A percentile compares a stretch with the other conserved stretches of the same genome.
Evolutionary conservation across 2,113 vertebrate species (phyloP).

Genomic region (Ascaphus truei): DNA sequence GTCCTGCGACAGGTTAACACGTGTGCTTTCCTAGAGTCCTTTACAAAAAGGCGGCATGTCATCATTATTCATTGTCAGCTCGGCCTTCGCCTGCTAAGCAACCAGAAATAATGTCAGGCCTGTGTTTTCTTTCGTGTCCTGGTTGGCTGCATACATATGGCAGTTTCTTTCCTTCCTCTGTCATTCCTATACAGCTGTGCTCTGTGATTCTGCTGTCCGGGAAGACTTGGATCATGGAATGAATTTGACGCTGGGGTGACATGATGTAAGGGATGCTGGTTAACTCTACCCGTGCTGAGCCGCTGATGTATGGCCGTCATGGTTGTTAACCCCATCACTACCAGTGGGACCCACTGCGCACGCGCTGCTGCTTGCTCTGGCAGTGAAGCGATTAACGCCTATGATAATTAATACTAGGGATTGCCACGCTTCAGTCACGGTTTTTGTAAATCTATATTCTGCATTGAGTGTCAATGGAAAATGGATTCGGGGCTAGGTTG

Average conservation of each 20-base stretch:
- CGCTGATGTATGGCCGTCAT: too few species aligned
- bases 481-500: too few species aligned
- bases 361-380: neutral
- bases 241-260: neutral
- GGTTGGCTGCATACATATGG: slow-evolving; percentile 34
- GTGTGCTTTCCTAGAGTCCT: slow-evolving; percentile 6
- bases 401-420: too few species aligned
- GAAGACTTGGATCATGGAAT: neutral
- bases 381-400: too few species aligned
- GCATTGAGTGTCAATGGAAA: too few species aligned
- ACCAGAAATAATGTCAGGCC: slow-evolving; percentile 17
- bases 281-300: neutral
- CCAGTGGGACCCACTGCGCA: neutral
- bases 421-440: too few species aligned
- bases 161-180: slow-evolving; percentile 22
- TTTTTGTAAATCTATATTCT: too few species aligned
- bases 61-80: slow-evolving; percentile 34
- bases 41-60: slow-evolving; percentile 27
- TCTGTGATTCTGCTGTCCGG: neutral
- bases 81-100: slow-evolving; percentile 30
- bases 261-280: neutral
- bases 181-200: slow-evolving; percentile 21
- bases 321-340: neutral
- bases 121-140: slow-evolving; percentile 21
- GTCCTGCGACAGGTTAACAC: slow-evolving; percentile 27